Evolutionary conservation across 2,797 vertebrate genomes (phyloP), one percentile per base, ranked within the genome.

Genomic region (Darevskia nairensis): DNA sequence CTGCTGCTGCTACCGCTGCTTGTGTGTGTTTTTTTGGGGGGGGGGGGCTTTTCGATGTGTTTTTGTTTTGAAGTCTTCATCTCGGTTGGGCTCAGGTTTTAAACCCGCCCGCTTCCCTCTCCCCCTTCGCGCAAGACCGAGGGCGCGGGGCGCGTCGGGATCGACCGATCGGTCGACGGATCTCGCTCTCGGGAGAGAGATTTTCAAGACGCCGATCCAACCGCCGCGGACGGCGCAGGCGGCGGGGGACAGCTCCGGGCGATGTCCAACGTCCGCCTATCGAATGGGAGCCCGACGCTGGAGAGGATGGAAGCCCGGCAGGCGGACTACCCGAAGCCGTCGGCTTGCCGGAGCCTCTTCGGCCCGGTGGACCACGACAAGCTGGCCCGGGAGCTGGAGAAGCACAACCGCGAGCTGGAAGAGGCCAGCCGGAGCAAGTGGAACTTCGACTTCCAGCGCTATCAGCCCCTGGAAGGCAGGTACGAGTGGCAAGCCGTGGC

Each of bases 251-350:
- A 88, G 91, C 95, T 19, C 1, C 2, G 19, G 74, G 97, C 96
- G 96, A 99, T 99, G 99, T 99, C 98, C 95, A 97, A 98, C 96
- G 98, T 99, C 74, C 98, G 98, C 87, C 96, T 99, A 93, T 98
- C 99, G 88, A 98, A 97, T 96, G 98, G 98, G 95, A 99, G 98
- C 95, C 98, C 98, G 94, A 98, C 98, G 90, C 89, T 98, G 96
- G 98, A 99, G 96, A 96, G 98, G 93, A 98, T 97, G 97, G 98
- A 98, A 85, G 96, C 97, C 91, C 93, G 98, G 90, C 96, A 97
- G 95, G 96, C 97, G 86, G 98, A 98, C 77, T 97, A 97, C 94
- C 98, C 98, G 76, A 99, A 99, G 75, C 98, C 98, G 79, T 98
- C 98, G 19, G 98, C 98, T 68, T 99, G 98, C 96, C 97, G 98